Conservation (phyloP, 2,797 vertebrate genomes). For the Cyclura pinguis region DNA sequence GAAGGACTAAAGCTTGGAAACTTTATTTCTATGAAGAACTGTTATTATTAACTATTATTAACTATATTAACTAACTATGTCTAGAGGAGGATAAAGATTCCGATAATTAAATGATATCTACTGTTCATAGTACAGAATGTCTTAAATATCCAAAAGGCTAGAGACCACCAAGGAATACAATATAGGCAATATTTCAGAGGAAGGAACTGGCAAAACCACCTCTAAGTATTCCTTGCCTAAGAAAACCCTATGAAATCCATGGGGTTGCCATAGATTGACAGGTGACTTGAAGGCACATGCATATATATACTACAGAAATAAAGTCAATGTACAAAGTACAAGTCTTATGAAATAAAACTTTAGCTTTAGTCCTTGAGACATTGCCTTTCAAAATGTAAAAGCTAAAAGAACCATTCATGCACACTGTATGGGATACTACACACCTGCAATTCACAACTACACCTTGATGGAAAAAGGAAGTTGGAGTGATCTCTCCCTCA, state of each 20-base stretch:
- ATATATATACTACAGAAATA: background rate
- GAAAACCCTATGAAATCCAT: no score
- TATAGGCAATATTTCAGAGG: no score
- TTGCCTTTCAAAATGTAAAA: background rate
- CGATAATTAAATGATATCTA: background rate
- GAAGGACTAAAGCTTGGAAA: background rate
- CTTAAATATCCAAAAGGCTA: no score
- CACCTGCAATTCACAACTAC: constrained; percentile 97
- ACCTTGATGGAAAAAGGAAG: constrained; percentile 95
- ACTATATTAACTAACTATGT: background rate
- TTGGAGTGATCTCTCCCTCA: constrained; percentile 94
- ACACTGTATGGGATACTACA: constrained; percentile 52
- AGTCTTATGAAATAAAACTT: background rate
- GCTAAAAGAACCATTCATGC: background rate
- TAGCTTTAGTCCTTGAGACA: background rate
- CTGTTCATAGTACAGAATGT: background rate
- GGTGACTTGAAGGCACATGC: no score
- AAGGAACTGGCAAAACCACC: no score
- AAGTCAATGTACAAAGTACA: background rate
- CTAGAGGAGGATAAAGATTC: background rate
- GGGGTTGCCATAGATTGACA: no score
- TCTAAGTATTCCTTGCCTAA: no score
- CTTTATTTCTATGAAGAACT: background rate
- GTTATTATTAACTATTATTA: background rate
- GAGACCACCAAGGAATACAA: no score